Evolutionary conservation across 2,797 vertebrate genomes (phyloP), one percentile per base, ranked within the genome.

Genomic region (Odontamblyopus rebecca): DNA sequence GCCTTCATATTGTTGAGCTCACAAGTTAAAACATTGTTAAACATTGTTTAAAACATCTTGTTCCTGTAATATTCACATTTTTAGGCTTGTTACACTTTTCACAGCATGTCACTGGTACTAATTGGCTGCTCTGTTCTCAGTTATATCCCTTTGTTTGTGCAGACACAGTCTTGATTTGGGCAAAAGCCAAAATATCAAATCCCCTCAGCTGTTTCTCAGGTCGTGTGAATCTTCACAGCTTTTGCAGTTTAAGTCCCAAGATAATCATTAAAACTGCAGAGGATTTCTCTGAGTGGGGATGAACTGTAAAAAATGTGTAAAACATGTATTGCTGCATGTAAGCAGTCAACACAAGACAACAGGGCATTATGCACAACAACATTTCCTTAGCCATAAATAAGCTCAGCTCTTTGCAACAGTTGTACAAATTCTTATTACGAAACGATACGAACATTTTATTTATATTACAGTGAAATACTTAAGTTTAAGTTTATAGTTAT

Each of bases 161-260:
- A 35, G 59, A n/a, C 44, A 32, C 8, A 18, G 54, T 57, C 61
- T 15, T 65, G 38, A 27, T 9, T 73, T 73, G 71, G 29, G 38
- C 63, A 18, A 19, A 66, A 57, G 73, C 78, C 75, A 80, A 81
- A 63, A 32, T 32, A 3, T 60, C 9, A 0, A 23, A 48, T 30
- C 53, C n/a, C 63, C 68, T 29, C 68, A 15, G 1, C 15, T 23
- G 4, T 48, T 59, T 63, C 60, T 35, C 29, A 73, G 84, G 76
- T 81, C n/a, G n/a, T 6, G 5, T 70, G 44, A 74, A 54, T 72
- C 51, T 44, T 66, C 26, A 67, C 26, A 63, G 68, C 68, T 18
- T 62, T 41, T 67, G 53, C 19, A 19, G 30, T 19, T 68, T 30
- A 80, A 69, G 66, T 63, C 26, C 26, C 51, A 2, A 19, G 16